Evolutionary conservation across 2,797 vertebrate genomes (phyloP).

Genomic region (Argyrosomus regius): DNA sequence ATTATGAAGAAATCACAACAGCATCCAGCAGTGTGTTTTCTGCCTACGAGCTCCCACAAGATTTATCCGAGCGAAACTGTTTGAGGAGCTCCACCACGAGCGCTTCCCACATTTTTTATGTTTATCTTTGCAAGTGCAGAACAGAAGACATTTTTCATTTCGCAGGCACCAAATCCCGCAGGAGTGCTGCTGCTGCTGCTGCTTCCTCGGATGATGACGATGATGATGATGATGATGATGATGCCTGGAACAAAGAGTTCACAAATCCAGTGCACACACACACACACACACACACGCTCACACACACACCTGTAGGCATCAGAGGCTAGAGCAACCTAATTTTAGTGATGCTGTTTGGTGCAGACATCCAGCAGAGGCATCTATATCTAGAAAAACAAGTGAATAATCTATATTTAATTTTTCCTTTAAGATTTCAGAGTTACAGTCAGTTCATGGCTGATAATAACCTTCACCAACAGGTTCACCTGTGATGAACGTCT

Average conservation of each 20-base stretch:
- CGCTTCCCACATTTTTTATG: conserved; percentile 55
- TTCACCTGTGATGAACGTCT: not conserved
- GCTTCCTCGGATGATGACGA: conserved; percentile 47
- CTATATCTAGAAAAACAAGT: not conserved
- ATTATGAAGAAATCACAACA: conserved; percentile 48
- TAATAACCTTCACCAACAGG: conserved; percentile 3
- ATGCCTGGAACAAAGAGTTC: conserved; percentile 54
- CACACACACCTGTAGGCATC: conserved; percentile 48
- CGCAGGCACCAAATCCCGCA: conserved; percentile 38
- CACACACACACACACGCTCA: not conserved
- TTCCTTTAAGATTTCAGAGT: conserved; percentile 9
- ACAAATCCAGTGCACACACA: conserved; percentile 7
- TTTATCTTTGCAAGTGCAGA: conserved; percentile 67
- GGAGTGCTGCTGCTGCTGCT: conserved; percentile 18
- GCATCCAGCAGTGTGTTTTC: conserved; percentile 33
- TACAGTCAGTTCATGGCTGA: not conserved
- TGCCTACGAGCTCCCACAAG: conserved; percentile 59
- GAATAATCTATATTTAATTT: not conserved
- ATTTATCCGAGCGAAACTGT: conserved; percentile 26
- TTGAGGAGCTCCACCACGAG: conserved; percentile 45
- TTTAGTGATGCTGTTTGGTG: conserved; percentile 16
- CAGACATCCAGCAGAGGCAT: conserved; percentile 1
- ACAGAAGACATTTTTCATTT: conserved; percentile 64
- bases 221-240: conserved; percentile 30
- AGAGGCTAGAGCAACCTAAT: conserved; percentile 34